phyloP scores from a whole-genome alignment of 2,888 invertebrate genomes.

The Drosophila monieri region DNA sequence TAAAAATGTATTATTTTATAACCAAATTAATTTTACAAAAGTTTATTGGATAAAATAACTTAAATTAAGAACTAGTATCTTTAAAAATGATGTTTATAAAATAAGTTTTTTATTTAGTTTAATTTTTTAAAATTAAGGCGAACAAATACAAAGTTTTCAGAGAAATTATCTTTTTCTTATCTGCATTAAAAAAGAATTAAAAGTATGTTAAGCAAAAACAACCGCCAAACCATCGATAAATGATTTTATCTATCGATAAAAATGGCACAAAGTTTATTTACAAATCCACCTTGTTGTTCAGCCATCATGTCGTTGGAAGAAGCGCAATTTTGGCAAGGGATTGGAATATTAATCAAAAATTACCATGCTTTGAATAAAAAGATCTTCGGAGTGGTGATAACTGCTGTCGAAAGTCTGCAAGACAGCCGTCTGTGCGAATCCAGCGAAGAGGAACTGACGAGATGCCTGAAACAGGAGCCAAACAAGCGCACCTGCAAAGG shows the following conservation, averaged over 20 bases:
- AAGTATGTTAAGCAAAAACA: not conserved
- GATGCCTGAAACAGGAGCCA: constrained; percentile 16
- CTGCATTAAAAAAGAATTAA: not conserved
- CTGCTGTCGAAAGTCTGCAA: constrained; percentile 52
- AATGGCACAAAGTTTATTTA: not conserved
- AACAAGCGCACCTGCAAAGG: constrained; percentile 47
- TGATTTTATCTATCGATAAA: not conserved
- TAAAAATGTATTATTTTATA: not conserved
- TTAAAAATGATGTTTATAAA: no score
- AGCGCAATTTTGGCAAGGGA: constrained; percentile 87
- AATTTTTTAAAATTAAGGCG: no score
- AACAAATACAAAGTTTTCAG: no score
- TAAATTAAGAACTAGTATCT: no score
- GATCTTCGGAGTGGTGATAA: constrained; percentile 85
- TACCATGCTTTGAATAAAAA: constrained; percentile 90
- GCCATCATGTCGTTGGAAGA: constrained; percentile 27
- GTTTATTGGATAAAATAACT: no score
- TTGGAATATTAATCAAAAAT: constrained; percentile 87
- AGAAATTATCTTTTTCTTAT: not conserved
- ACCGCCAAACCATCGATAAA: not conserved
- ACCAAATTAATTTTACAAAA: not conserved
- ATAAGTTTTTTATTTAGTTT: no score
- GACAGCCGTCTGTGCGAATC: constrained; percentile 54
- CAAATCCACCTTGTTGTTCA: constrained; percentile 4
- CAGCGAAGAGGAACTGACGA: constrained; percentile 40